Conservation (phyloP, 2,113 vertebrate genomes). For the Murina feae region DNA sequence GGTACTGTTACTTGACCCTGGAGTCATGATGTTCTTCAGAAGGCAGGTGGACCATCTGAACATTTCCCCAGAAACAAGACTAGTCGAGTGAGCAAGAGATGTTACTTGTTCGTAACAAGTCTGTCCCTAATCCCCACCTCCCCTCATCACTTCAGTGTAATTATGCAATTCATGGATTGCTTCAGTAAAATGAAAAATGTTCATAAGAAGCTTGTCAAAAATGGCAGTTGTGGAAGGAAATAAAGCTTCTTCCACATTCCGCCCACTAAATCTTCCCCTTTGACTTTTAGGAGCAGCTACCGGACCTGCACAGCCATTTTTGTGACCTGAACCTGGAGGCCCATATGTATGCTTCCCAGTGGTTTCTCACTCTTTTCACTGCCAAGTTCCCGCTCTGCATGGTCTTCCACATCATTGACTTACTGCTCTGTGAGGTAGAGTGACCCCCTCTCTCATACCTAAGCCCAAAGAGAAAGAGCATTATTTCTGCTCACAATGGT, state of each 20-base stretch:
- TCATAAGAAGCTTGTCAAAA: background rate
- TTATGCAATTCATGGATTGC: background rate
- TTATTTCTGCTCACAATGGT: background rate
- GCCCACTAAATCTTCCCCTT: conserved; percentile 13
- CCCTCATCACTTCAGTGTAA: background rate
- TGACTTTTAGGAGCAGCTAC: conserved; percentile 89
- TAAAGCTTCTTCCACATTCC: background rate
- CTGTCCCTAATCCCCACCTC: background rate
- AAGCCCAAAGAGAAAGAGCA: conserved; percentile 18
- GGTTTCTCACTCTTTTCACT: conserved; percentile 99
- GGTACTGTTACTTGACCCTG: background rate
- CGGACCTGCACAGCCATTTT: conserved; percentile 93
- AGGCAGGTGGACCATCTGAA: background rate
- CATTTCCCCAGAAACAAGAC: background rate
- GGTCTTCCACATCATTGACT: conserved; percentile 99
- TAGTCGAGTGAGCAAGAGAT: background rate
- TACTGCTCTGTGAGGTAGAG: conserved; percentile 96
- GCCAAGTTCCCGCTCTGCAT: conserved; percentile 99
- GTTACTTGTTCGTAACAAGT: background rate
- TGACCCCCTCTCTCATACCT: background rate
- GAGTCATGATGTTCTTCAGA: background rate
- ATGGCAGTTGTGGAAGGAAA: background rate
- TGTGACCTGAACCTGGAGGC: conserved; percentile 93
- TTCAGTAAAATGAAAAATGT: background rate
- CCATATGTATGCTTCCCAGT: conserved; percentile 99